These are phyloP conservation scores for Leptura quadrifasciata DNA, from an alignment of 2,888 invertebrate species.

Conservation along the genomic window DNA sequence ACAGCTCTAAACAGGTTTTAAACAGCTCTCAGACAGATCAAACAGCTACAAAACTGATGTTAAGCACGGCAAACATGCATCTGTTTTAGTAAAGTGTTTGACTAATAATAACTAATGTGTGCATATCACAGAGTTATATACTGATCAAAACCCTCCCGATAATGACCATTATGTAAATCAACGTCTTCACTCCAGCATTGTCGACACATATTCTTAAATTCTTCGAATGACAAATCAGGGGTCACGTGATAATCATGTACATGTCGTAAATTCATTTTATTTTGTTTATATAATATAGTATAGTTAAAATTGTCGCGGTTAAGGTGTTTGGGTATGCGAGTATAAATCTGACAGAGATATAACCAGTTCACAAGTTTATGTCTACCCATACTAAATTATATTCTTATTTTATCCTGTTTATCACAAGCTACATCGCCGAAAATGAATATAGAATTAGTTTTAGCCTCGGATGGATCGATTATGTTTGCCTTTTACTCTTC, in stretches of 20 bases:
- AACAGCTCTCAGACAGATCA: neutral
- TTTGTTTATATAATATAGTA: neutral
- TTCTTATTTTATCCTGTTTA: too few species aligned
- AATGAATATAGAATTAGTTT: too few species aligned
- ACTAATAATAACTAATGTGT: neutral
- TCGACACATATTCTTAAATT: neutral
- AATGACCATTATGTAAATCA: slow-evolving; percentile 15
- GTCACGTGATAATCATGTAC: slow-evolving; percentile 2
- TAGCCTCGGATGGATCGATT: too few species aligned
- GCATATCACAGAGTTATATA: neutral
- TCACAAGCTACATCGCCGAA: too few species aligned
- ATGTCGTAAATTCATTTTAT: slow-evolving; percentile 17
- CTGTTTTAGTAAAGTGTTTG: neutral
- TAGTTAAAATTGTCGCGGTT: slow-evolving; percentile 10
- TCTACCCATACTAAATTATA: slow-evolving; percentile 22
- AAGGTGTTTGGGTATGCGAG: slow-evolving; percentile 16
- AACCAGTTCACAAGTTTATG: slow-evolving; percentile 5
- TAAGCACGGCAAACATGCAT: neutral
- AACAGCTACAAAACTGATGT: neutral
- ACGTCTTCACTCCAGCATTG: neutral
- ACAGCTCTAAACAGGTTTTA: too few species aligned
- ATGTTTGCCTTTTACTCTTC: too few species aligned
- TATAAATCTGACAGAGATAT: slow-evolving; percentile 18
- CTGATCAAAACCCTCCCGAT: slow-evolving; percentile 5
- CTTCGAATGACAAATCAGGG: neutral